Evolutionary conservation across 2,113 vertebrate species (phyloP), one percentile per base, ranked within the genome.

Genomic region (Mola mola): DNA sequence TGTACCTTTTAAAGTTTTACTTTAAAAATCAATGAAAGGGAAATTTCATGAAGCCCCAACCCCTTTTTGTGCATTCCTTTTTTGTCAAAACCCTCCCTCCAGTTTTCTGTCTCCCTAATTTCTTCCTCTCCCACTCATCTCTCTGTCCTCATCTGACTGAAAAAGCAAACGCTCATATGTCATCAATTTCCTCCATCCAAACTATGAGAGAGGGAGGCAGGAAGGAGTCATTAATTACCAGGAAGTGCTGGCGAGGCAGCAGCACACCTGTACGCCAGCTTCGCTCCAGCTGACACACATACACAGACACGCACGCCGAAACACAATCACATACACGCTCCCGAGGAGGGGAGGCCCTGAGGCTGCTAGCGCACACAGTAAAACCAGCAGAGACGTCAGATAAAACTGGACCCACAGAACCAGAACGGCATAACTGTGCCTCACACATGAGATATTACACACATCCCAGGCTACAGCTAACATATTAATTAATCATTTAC

Each of bases 161-260:
- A 71, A 66, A 56, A 66, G 48, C 63, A 69, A 73, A 81, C 2
- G 41, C 69, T 86, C 78, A 79, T 66, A 56, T 77, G 81, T 81
- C 75, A 79, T 84, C 65, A 82, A 86, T 82, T 82, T 72, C 28
- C 60, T 65, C 51, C 31, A 67, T 67, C 17, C 17, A 48, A 44
- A 65, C 13, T 40, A 29, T 66, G 48, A 73, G 65, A 68, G 58
- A 62, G 7, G 50, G 36, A 50, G 68, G 52, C 76, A 85, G 84
- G 82, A 87, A 88, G 71, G 66, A 81, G 83, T 83, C 85, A 91
- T 92, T 91, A 88, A 92, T 92, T 90, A 88, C 84, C 77, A 88
- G 85, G 87, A 90, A 90, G 76, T 90, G 86, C 89, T 89, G 87
- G 83, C 82, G 62, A 85, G 81, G 86, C 82, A 89, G 53, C 37